Evolutionary conservation across 2,888 invertebrate species (phyloP), one percentile per base, ranked within the genome.

Genomic region (Apantesis nais): DNA sequence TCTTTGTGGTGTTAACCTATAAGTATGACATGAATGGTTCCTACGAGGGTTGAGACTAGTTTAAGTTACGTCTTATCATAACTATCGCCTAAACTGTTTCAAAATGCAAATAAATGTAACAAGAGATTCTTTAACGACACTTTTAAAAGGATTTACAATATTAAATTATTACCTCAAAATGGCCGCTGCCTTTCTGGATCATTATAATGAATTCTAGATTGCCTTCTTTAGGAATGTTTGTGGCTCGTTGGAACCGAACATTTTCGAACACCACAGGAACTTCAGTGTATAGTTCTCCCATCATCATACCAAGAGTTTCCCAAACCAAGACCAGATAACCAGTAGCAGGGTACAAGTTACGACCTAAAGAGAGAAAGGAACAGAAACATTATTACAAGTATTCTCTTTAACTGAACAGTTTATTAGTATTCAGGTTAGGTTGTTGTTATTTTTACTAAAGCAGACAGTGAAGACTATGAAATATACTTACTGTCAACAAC

Each of bases 241-340:
- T 98, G 9, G 98, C 98, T 81, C 98, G 95, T 79, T 97, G 96
- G 87, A 99, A 98, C 62, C 96, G 96, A 16, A 99, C 96, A 89
- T 99, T 97, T 87, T 98, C 98, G 88, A 99, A 98, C 9, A 97
- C 96, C 0, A 99, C 97, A 0, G 98, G 96, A 34, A 98, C 95
- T 78, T 98, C 96, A 37, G 97, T 96, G 87, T 95, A 96, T 0
- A 96, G 92, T 62, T 96, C 96, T 70, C 97, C 97, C 89, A 96
- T 94, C 95, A 97, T 96, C 89, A 97, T 95, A 4, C 97, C 97
- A n/a, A 97, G 91, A 0, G 97, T 97, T 84, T 97, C 97, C 98
- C 98, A 98, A 0, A 97, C 97, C 25, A 97, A 92, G 55, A 96
- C 94, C 82, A 99, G 91, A 88, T 98, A 98, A 25, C 97, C 97